Conservation (phyloP, 2,888 invertebrate genomes). For the Scaptomyza tumidula region DNA sequence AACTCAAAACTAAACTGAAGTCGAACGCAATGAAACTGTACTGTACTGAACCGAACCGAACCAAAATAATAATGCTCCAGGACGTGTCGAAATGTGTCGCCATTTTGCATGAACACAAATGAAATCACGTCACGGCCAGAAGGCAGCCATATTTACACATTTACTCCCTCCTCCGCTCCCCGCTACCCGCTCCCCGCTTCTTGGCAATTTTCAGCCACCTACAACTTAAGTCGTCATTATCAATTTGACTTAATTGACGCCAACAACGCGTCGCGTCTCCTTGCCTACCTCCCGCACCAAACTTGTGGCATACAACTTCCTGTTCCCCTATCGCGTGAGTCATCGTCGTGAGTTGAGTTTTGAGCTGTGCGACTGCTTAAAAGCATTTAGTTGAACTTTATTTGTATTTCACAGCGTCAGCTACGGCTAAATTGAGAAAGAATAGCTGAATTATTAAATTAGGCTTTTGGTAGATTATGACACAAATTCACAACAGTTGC, state of each 20-base stretch:
- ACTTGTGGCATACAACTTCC: slow-evolving; percentile 31
- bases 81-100: slow-evolving; percentile 74
- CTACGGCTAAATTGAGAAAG: not conserved
- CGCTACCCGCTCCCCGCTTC: not conserved
- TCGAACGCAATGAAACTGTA: slow-evolving; percentile 1
- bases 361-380: slow-evolving; percentile 50
- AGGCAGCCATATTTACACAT: slow-evolving; percentile 25
- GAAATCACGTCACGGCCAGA: slow-evolving; percentile 75
- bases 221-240: slow-evolving; percentile 77
- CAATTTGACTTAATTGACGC: slow-evolving; percentile 78
- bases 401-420: slow-evolving; percentile 50
- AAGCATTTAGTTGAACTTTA: slow-evolving; percentile 74
- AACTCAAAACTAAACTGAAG: slow-evolving; percentile 7
- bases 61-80: slow-evolving; percentile 33
- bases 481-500: slow-evolving; percentile 37
- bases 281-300: not conserved
- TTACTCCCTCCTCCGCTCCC: not conserved
- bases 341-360: slow-evolving; percentile 27
- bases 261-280: slow-evolving; percentile 16
- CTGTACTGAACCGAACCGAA: slow-evolving; percentile 17
- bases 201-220: slow-evolving; percentile 35
- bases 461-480: slow-evolving; percentile 40
- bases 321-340: slow-evolving; percentile 17
- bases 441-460: slow-evolving; percentile 67
- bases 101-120: slow-evolving; percentile 69